Base-by-base conservation (phyloP, 2,888 invertebrate species). In the Lasioglossum morio region DNA sequence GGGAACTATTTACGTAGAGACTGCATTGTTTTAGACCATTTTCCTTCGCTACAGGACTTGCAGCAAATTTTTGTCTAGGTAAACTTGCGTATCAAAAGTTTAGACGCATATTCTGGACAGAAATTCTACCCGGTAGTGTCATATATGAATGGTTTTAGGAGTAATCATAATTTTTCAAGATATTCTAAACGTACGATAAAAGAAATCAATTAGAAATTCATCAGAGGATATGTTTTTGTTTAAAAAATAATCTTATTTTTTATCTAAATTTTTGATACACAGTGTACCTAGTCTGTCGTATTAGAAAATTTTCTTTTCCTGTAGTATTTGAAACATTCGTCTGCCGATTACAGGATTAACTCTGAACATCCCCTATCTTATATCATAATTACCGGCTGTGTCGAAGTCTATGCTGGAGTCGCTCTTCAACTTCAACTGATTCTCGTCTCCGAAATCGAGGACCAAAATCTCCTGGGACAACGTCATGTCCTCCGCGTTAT, bases 381-480 rank as follows among this genome's bases (percentile, higher is more conserved):
- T 63, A 2, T 30, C 0, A 23, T 23, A 46, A 23, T 82, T 92
- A 96, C 96, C 96, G 77, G 96, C 94, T 91, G 96, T 96, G 87
- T 95, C 95, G 88, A 95, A 95, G 85, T 95, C 95, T 93, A 95
- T 97, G 90, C 97, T 97, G 85, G 97, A 97, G 93, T 98, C 98
- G 87, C 96, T 97, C 94, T 97, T 97, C 90, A 98, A 96, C 12
- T 43, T 43, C 76, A 97, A 97, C 95, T 98, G 98, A 91, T 97
- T 96, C 88, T 98, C 98, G 95, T 99, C 98, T 76, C 98, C 98
- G 92, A 98, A 98, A 96, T 99, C 99, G 90, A 99, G 96, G 4
- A 99, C 99, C 37, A 99, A 96, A 93, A 99, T 99, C 95, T 99
- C 99, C 95, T 98, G 98, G 70, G 98, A 98, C 87, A 99, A 97